Percentiles rank a stretch among this genome's conserved stretches.
Evolutionary conservation across 2,888 invertebrate genomes (phyloP).

Genomic region (Eustalomyia histrio): DNA sequence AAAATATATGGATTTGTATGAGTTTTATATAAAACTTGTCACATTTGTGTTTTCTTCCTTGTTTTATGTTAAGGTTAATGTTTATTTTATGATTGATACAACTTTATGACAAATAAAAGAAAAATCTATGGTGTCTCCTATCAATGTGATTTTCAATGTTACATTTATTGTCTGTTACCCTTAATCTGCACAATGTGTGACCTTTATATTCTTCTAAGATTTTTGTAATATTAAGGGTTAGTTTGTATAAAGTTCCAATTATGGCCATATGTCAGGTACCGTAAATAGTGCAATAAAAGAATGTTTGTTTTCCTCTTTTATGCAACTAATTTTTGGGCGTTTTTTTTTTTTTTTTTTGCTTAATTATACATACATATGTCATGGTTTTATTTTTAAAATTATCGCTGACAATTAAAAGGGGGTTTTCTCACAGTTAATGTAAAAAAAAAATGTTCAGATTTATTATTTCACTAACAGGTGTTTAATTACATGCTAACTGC

Average conservation of each 20-base stretch:
- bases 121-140: conserved; percentile 3
- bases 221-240: conserved; percentile 23
- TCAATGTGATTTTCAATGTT: neutral
- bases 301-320: conserved; percentile 10
- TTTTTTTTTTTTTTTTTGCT: too few relatives aligned
- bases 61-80: conserved; percentile 12
- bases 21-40: conserved; percentile 35
- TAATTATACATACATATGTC: conserved; percentile 52
- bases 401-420: conserved; percentile 1
- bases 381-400: neutral
- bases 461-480: conserved; percentile 13
- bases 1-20: neutral
- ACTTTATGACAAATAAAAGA: conserved; percentile 30
- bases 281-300: conserved; percentile 11
- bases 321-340: conserved; percentile 47
- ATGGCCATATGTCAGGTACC: conserved; percentile 66
- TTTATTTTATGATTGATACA: conserved; percentile 54
- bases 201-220: conserved; percentile 21
- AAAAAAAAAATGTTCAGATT: neutral
- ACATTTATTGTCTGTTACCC: conserved; percentile 29
- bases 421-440: neutral
- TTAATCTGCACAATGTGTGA: conserved; percentile 42
- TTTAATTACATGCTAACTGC: conserved; percentile 22
- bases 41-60: conserved; percentile 33
- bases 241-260: conserved; percentile 64